Conservation (phyloP, 2,797 vertebrate genomes). For the Epinephelus malabaricus region DNA sequence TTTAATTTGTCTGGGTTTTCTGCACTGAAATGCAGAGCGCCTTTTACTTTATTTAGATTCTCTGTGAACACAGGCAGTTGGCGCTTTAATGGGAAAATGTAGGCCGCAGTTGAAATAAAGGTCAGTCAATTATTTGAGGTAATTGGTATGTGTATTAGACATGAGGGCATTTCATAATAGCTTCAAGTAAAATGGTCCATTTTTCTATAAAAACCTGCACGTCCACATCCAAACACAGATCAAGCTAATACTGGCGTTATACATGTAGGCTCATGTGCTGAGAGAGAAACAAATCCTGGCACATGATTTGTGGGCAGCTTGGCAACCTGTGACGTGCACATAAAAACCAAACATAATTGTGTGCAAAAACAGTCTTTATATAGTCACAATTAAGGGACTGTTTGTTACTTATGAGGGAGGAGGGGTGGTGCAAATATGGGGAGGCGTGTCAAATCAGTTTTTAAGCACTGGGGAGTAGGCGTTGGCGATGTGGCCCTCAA, state of each 20-base stretch:
- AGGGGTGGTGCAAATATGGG: too few relatives aligned
- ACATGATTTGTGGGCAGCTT: slow-evolving; percentile 14
- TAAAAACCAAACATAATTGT: neutral
- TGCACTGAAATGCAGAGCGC: slow-evolving; percentile 16
- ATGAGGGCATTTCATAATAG: neutral
- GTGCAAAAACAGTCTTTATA: neutral
- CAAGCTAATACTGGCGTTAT: neutral
- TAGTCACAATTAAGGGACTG: neutral
- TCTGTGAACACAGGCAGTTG: slow-evolving; percentile 14
- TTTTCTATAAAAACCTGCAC: neutral
- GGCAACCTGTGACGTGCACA: neutral
- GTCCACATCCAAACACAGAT: neutral
- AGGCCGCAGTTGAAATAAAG: slow-evolving; percentile 55
- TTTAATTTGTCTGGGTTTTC: slow-evolving; percentile 36
- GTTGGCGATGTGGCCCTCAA: too few relatives aligned
- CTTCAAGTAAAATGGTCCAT: neutral
- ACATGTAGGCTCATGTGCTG: neutral
- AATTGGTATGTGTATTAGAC: slow-evolving; percentile 1
- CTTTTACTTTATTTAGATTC: slow-evolving; percentile 30
- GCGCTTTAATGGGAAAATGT: slow-evolving; percentile 49
- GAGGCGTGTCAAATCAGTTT: too few relatives aligned
- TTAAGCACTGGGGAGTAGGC: too few relatives aligned
- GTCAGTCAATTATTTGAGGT: slow-evolving; percentile 28
- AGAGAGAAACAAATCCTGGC: slow-evolving; percentile 22
- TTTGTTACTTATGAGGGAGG: too few relatives aligned